phyloP scores from a whole-genome alignment of 2,113 vertebrate species.

The Catharus minimus region DNA sequence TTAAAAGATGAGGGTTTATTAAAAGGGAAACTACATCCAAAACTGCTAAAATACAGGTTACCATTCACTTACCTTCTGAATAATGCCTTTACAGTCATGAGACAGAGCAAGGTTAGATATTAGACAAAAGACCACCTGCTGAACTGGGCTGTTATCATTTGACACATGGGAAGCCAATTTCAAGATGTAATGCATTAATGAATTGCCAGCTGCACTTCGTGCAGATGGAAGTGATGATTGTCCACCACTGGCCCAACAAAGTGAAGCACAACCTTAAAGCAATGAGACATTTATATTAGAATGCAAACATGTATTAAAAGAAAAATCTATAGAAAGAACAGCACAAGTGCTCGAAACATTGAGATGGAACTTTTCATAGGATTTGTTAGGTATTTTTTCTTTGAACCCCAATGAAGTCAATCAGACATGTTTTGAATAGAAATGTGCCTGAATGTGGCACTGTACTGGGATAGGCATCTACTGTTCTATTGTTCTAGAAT shows the following conservation, averaged over 20 bases:
- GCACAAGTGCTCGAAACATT: neutral
- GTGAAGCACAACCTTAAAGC: slow-evolving; percentile 85
- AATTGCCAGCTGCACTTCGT: slow-evolving; percentile 69
- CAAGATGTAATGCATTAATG: slow-evolving; percentile 85
- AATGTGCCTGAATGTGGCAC: neutral
- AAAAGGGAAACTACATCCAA: neutral
- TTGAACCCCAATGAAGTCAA: neutral
- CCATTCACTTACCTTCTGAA: slow-evolving; percentile 86
- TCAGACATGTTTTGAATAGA: neutral
- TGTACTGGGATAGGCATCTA: neutral
- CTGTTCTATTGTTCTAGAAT: neutral
- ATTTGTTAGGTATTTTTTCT: neutral
- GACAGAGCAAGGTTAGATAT: slow-evolving; percentile 89
- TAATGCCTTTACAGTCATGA: slow-evolving; percentile 87
- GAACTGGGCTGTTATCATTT: slow-evolving; percentile 75
- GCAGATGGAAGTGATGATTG: slow-evolving; percentile 16
- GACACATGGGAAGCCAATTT: slow-evolving; percentile 83
- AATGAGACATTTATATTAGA: neutral
- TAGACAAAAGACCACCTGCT: slow-evolving; percentile 84
- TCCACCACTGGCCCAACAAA: slow-evolving; percentile 77
- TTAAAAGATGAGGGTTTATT: neutral
- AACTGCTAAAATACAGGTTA: neutral
- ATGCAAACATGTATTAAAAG: neutral
- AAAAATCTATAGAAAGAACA: neutral
- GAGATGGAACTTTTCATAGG: neutral